Conservation (phyloP, 1,140 invertebrate genomes). For the Thaumatotibia leucotreta region DNA sequence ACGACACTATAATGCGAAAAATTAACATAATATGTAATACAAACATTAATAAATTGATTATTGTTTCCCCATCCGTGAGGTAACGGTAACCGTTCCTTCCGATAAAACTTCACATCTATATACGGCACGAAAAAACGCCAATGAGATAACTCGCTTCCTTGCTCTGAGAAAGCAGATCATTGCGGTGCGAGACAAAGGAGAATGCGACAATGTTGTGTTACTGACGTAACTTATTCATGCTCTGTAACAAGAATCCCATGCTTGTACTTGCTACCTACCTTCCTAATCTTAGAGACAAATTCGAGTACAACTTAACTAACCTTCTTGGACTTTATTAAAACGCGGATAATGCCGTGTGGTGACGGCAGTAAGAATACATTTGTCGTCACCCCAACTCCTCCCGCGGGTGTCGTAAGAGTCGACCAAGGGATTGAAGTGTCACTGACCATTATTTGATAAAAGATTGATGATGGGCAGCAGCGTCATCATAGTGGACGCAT, state of each 20-base stretch:
- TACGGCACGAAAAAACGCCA: background rate
- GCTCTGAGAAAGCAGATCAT: background rate
- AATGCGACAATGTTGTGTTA: background rate
- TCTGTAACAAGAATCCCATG: background rate
- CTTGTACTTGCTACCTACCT: background rate
- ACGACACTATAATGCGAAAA: too few relatives aligned
- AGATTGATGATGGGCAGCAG: too few relatives aligned
- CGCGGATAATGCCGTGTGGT: too few relatives aligned
- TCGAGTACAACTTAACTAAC: too few relatives aligned
- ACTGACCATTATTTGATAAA: too few relatives aligned
- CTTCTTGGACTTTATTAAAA: too few relatives aligned
- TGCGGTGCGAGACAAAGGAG: background rate
- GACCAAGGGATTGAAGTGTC: too few relatives aligned
- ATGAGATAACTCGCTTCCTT: background rate
- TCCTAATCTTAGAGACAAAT: background rate
- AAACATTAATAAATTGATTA: background rate
- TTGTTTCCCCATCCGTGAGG: background rate
- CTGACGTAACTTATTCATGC: constrained; percentile 3
- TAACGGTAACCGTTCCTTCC: background rate
- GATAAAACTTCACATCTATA: background rate
- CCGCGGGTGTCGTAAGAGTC: too few relatives aligned
- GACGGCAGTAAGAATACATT: too few relatives aligned
- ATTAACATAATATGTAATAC: too few relatives aligned
- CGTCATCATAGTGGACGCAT: too few relatives aligned
- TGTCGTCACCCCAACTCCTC: too few relatives aligned